phyloP scores from a whole-genome alignment of 1,140 invertebrate species.

The Heterodera schachtii region DNA sequence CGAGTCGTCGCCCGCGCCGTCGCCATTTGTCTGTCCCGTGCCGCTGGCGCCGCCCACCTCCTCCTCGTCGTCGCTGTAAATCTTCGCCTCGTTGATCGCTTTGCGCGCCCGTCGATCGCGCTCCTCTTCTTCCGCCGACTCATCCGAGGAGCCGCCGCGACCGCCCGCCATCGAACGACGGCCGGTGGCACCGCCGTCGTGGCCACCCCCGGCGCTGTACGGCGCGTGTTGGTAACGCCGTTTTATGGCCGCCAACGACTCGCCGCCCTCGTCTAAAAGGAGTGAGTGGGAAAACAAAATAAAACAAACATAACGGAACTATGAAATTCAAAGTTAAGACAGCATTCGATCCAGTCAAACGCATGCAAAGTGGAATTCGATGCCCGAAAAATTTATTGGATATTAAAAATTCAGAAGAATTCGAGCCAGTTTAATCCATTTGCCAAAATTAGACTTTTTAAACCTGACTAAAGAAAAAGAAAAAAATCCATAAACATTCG shows the following conservation, averaged over 20 bases:
- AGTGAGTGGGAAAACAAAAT: too few species aligned
- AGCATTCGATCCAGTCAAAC: too few species aligned
- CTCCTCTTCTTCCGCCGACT: constrained; percentile 36
- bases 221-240: constrained; percentile 38
- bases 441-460: too few species aligned
- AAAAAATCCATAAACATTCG: too few species aligned
- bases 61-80: constrained; percentile 45
- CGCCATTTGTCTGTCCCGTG: background rate
- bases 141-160: constrained; percentile 6
- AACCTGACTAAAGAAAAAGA: too few species aligned
- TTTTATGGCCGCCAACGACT: constrained; percentile 52
- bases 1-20: constrained; percentile 5
- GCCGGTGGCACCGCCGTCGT: background rate
- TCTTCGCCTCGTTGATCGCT: constrained; percentile 43
- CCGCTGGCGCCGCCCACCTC: constrained; percentile 5
- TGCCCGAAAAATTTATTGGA: too few species aligned
- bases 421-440: too few species aligned
- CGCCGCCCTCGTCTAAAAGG: constrained; percentile 38
- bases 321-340: too few species aligned
- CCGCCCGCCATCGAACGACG: background rate
- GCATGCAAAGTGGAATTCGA: too few species aligned
- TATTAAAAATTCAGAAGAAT: too few species aligned
- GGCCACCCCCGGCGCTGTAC: background rate
- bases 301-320: constrained; percentile 9
- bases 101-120: constrained; percentile 22